Evolutionary conservation across 2,888 invertebrate genomes (phyloP).

Genomic region (Notocelia uddmanniana): DNA sequence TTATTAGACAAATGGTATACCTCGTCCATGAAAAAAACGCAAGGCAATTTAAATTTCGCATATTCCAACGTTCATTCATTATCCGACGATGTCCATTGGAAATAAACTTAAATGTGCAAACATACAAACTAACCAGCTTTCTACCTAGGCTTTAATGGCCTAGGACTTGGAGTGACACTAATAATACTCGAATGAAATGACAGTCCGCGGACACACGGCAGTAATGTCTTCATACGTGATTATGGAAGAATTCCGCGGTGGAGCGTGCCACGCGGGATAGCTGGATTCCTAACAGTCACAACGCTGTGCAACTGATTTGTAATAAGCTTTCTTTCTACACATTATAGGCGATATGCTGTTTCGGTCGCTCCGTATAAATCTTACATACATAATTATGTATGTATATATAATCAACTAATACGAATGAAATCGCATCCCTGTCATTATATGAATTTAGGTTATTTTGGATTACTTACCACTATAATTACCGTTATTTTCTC

Average conservation of each 20-base stretch:
- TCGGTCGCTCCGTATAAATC: neutral
- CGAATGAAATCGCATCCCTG: neutral
- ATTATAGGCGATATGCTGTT: neutral
- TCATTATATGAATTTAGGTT: neutral
- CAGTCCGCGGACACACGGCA: constrained; percentile 21
- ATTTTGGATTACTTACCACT: too few relatives aligned
- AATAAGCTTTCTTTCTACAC: constrained; percentile 34
- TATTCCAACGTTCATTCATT: neutral
- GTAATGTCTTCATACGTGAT: constrained; percentile 45
- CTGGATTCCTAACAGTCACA: constrained; percentile 35
- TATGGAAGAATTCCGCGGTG: constrained; percentile 41
- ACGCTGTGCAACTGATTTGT: constrained; percentile 24
- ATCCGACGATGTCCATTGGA: neutral
- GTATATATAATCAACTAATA: too few relatives aligned
- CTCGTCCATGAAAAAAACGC: neutral
- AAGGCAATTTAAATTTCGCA: neutral
- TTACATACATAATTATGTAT: too few relatives aligned
- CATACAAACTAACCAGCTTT: constrained; percentile 33
- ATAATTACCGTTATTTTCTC: neutral
- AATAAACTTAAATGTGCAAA: constrained; percentile 21
- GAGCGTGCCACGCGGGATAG: constrained; percentile 30
- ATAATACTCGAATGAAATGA: constrained; percentile 38
- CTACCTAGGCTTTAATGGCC: constrained; percentile 37
- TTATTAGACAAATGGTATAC: too few relatives aligned
- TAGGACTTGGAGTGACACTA: constrained; percentile 41